Base-by-base conservation (phyloP, 2,888 invertebrate genomes). In the Thereva unica region DNA sequence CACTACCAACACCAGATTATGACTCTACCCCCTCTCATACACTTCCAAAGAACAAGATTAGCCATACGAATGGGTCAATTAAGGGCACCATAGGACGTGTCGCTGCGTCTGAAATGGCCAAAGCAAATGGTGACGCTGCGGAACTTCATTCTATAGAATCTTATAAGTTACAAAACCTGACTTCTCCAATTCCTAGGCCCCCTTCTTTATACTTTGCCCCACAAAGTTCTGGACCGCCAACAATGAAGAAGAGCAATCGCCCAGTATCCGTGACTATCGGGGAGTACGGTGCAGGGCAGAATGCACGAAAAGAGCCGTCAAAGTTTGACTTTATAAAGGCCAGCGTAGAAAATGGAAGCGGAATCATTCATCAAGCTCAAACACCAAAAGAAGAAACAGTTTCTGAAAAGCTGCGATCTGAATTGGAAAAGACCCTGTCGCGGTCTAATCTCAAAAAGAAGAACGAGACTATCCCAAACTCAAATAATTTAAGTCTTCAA, bases 61-160 rank as follows among this genome's bases (percentile, higher is more conserved):
- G 9, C 53, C 66, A 12, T 67, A 69, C 10, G 64, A 67, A 44
- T 69, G 67, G 59, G 68, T 50, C 63, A 67, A 68, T 65, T 38
- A 42, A 50, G 35, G 68, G 70, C 34, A 70, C 71, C 56, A 64
- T 71, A 45, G 70, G 68, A n/a, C 57, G 71, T n/a, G 67, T 67
- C 41, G 67, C 70, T 23, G 67, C 69, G 4, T 70, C 71, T 61
- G 72, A 73, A 73, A 68, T 71, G 8, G 73, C 73, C 66, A 80
- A 78, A 50, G 72, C 75, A 5, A 76, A 75, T 68, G 80, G 79
- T 55, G 88, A 88, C 69, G 83, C 85, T 42, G 90, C 88, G 8
- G 91, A 91, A 78, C 85, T 90, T 83, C 88, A 90, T 74, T 90
- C 90, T 34, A 80, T 91, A 72, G 90, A 91, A 77, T 90, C 90